A percentile compares a stretch with the other conserved stretches of the same genome.
phyloP scores from a whole-genome alignment of 1,140 invertebrate species.

The Asobara japonica region DNA sequence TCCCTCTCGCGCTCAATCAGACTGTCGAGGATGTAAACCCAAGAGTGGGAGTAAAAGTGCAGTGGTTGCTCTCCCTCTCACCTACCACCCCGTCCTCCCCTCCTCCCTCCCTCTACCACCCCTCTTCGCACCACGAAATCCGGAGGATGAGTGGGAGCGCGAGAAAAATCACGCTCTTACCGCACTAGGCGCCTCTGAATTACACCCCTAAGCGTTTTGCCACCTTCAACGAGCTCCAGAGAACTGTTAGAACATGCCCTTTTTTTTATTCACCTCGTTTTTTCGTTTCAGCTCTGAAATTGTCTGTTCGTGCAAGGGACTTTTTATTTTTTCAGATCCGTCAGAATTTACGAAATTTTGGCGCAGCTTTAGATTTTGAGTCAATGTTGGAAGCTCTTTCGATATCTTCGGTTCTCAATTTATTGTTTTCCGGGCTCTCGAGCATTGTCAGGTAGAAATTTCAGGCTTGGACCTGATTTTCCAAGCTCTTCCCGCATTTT shows the following conservation, averaged over 20 bases:
- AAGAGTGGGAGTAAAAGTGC: conserved; percentile 1
- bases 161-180: conserved; percentile 31
- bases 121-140: not conserved
- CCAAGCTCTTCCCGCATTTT: no score
- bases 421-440: no score
- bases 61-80: conserved; percentile 23
- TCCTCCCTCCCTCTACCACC: not conserved
- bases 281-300: not conserved
- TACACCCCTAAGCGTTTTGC: conserved; percentile 25
- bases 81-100: not conserved
- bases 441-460: no score
- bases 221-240: conserved; percentile 20
- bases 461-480: no score
- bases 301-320: no score
- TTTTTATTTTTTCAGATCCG: no score
- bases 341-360: no score
- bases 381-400: no score
- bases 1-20: conserved; percentile 34
- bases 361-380: no score
- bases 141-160: conserved; percentile 18
- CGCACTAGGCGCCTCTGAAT: conserved; percentile 14
- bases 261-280: not conserved
- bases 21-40: conserved; percentile 14
- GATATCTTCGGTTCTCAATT: no score
- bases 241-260: not conserved